phyloP scores from a whole-genome alignment of 2,113 vertebrate species.

The Brachypodius melanocephalos region DNA sequence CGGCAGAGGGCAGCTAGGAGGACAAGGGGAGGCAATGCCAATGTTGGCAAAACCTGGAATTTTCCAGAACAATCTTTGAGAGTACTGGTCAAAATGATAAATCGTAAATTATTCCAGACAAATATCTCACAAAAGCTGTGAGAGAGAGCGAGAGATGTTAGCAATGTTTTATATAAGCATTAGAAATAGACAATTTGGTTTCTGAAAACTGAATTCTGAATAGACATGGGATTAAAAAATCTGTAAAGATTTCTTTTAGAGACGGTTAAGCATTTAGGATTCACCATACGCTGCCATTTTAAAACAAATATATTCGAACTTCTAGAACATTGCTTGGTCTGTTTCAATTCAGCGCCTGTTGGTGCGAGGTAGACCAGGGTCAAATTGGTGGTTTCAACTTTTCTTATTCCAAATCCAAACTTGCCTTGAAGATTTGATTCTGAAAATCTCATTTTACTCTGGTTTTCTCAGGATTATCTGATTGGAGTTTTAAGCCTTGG shows the following conservation, averaged over 20 bases:
- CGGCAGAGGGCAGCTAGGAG: neutral
- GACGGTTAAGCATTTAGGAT: neutral
- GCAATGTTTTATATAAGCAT: neutral
- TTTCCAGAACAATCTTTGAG: neutral
- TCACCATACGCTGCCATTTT: neutral
- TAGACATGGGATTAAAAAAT: neutral
- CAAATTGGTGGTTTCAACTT: neutral
- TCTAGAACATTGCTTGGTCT: neutral
- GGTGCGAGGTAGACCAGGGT: neutral
- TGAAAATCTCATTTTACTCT: neutral
- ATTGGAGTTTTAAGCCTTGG: constrained; percentile 12
- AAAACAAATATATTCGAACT: neutral
- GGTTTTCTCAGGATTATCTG: constrained; percentile 1
- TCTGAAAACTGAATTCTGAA: neutral
- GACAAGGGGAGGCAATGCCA: neutral
- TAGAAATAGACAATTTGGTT: neutral
- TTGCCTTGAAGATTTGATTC: neutral
- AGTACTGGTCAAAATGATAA: neutral
- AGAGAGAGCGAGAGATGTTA: neutral
- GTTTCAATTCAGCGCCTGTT: neutral
- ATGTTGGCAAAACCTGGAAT: neutral
- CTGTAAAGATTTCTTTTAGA: neutral
- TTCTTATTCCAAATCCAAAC: neutral
- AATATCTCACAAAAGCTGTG: too few species aligned
- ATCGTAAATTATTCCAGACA: neutral